Evolutionary conservation across 2,888 invertebrate species (phyloP).

Genomic region (Geotrupes spiniger): DNA sequence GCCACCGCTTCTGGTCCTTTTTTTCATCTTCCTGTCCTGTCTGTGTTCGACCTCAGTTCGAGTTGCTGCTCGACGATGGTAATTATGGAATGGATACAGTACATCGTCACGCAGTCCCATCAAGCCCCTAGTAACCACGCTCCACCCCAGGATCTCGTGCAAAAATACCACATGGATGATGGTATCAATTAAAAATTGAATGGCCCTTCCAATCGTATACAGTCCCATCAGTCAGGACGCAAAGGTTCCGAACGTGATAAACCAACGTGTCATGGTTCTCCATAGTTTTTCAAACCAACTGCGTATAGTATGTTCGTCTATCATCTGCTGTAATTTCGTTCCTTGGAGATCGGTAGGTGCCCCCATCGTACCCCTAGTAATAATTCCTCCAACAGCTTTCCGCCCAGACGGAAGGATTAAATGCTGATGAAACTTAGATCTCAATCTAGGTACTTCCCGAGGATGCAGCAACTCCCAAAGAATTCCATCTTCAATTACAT

Average conservation of each 20-base stretch:
- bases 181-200: conserved; percentile 8
- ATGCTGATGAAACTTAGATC: too few relatives aligned
- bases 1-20: too few relatives aligned
- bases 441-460: too few relatives aligned
- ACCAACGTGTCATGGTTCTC: background rate
- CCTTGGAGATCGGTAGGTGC: conserved; percentile 1
- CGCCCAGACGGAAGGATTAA: conserved; percentile 9
- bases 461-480: too few relatives aligned
- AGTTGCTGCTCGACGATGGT: too few relatives aligned
- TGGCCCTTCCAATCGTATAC: background rate
- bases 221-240: background rate
- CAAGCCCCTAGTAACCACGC: conserved; percentile 6
- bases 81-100: background rate
- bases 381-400: conserved; percentile 2
- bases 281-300: conserved; percentile 2
- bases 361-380: conserved; percentile 7
- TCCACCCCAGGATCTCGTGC: conserved; percentile 8
- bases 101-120: conserved; percentile 11
- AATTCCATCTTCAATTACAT: too few relatives aligned
- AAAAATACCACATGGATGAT: conserved; percentile 7
- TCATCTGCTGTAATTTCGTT: background rate
- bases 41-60: too few relatives aligned
- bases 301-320: conserved; percentile 2
- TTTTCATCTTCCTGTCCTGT: too few relatives aligned
- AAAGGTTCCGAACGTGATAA: background rate